phyloP scores from a whole-genome alignment of 2,113 vertebrate species.

The Labeo catla region DNA sequence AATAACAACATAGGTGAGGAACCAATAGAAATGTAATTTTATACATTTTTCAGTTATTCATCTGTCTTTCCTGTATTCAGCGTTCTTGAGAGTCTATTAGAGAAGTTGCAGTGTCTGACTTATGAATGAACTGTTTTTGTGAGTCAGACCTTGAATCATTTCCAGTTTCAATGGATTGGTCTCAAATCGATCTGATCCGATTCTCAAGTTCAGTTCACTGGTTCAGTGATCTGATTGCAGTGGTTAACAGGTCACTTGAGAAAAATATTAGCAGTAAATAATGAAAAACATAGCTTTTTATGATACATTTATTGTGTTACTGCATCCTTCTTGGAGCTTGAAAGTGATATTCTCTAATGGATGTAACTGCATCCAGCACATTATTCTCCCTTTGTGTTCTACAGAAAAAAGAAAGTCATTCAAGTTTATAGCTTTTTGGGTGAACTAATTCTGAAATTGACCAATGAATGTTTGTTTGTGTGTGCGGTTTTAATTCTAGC shows the following conservation, averaged over 20 bases:
- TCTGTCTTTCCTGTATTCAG: neutral
- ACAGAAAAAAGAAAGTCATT: neutral
- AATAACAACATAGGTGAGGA: neutral
- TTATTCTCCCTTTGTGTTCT: neutral
- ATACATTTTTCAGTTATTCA: neutral
- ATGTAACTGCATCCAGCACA: neutral
- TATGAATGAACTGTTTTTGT: neutral
- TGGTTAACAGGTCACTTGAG: neutral
- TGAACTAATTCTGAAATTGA: neutral
- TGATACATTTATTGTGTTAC: neutral
- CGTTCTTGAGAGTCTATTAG: neutral
- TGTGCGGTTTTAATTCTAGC: neutral
- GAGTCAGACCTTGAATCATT: neutral
- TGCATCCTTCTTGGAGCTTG: neutral
- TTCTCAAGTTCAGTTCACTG: neutral
- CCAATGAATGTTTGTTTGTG: neutral
- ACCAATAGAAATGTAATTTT: neutral
- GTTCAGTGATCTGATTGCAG: neutral
- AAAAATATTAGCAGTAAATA: neutral
- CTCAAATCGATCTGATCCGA: neutral
- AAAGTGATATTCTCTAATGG: neutral
- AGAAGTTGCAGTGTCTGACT: neutral
- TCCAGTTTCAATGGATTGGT: neutral
- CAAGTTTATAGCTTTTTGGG: neutral
- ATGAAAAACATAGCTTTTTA: neutral